Percentiles rank a stretch among this genome's conserved stretches.
phyloP scores from a whole-genome alignment of 1,140 invertebrate genomes.

The Achatina immaculata region DNA sequence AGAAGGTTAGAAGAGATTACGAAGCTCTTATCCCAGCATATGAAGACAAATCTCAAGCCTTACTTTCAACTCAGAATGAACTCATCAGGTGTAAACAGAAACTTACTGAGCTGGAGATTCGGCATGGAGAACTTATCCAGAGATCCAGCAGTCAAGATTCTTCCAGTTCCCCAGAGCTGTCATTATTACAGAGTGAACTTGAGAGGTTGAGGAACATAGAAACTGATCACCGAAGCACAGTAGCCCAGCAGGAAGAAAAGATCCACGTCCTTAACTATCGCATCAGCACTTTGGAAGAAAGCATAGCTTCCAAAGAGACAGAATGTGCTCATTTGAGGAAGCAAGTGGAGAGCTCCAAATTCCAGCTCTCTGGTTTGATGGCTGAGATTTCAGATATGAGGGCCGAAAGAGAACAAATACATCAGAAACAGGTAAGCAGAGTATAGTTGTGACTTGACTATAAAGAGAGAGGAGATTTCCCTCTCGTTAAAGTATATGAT shows the following conservation, averaged over 20 bases:
- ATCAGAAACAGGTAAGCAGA: slow-evolving; percentile 53
- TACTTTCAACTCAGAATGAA: slow-evolving; percentile 74
- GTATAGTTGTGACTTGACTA: no score
- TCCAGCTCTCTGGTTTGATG: slow-evolving; percentile 63
- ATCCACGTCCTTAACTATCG: slow-evolving; percentile 54
- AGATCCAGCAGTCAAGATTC: slow-evolving; percentile 57
- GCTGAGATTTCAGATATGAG: slow-evolving; percentile 57
- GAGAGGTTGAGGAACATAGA: slow-evolving; percentile 52
- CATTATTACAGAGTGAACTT: slow-evolving; percentile 49
- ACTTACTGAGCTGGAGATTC: slow-evolving; percentile 72
- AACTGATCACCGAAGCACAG: slow-evolving; percentile 47
- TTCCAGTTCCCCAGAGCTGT: slow-evolving; percentile 53
- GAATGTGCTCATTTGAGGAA: slow-evolving; percentile 59
- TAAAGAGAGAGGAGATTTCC: not conserved
- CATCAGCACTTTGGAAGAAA: slow-evolving; percentile 58
- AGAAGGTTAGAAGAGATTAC: slow-evolving; percentile 67
- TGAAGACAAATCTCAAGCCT: slow-evolving; percentile 72
- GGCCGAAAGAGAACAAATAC: slow-evolving; percentile 46
- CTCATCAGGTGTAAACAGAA: slow-evolving; percentile 72
- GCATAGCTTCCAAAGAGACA: slow-evolving; percentile 50
- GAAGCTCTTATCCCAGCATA: slow-evolving; percentile 56
- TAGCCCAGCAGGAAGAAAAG: slow-evolving; percentile 58
- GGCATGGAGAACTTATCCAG: slow-evolving; percentile 63
- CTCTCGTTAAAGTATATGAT: no score
- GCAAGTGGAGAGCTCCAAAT: slow-evolving; percentile 65